A percentile compares a stretch with the other conserved stretches of the same genome.
Evolutionary conservation across 2,113 vertebrate species (phyloP).

Genomic region (Alligator sinensis): DNA sequence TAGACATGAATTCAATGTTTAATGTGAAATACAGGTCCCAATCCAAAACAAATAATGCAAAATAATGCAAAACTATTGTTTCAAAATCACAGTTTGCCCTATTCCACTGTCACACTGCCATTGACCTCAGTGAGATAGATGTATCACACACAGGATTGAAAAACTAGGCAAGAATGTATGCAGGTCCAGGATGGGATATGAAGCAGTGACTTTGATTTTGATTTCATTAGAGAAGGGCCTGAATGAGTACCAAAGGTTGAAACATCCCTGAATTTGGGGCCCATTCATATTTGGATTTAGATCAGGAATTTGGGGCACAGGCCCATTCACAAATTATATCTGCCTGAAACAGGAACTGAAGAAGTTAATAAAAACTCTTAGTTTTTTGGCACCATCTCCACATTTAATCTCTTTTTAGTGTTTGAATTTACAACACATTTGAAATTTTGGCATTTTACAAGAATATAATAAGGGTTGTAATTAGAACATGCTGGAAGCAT

Average conservation of each 20-base stretch:
- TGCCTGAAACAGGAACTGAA: neutral
- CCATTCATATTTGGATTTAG: neutral
- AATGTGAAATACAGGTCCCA: neutral
- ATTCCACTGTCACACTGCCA: neutral
- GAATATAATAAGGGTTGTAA: constrained; percentile 37
- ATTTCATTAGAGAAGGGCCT: neutral
- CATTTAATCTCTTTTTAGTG: constrained; percentile 24
- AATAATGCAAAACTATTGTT: too few relatives aligned
- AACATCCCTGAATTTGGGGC: neutral
- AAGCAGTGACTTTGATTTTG: neutral
- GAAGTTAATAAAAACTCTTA: neutral
- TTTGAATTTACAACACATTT: constrained; percentile 6
- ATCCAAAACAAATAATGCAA: neutral
- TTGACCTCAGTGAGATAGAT: neutral
- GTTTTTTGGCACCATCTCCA: neutral
- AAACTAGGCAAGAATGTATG: neutral
- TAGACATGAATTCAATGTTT: neutral
- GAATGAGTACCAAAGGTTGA: neutral
- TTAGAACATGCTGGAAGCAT: constrained; percentile 32
- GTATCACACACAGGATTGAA: neutral
- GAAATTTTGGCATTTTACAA: constrained; percentile 41
- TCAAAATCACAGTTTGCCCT: neutral
- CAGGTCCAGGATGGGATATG: neutral
- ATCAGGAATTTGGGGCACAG: neutral
- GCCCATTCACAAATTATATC: neutral